These are phyloP conservation scores for Dicyrtomina minuta DNA, from an alignment of 2,888 invertebrate species.

Conservation along the genomic window DNA sequence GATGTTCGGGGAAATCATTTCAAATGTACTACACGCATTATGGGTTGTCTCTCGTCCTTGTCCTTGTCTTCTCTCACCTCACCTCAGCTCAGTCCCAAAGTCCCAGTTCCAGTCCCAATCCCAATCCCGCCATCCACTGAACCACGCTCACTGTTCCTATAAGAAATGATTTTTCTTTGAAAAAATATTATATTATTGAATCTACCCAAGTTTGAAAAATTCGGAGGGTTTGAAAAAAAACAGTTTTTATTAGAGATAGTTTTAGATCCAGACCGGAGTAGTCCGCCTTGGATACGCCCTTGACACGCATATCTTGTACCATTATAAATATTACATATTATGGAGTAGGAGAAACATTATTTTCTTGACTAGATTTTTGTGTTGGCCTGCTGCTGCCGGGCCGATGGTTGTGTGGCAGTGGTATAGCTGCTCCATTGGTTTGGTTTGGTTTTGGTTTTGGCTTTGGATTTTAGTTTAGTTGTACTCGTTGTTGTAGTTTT, in stretches of 20 bases:
- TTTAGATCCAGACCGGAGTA: conserved; percentile 4
- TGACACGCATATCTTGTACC: conserved; percentile 19
- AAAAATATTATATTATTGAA: conserved; percentile 4
- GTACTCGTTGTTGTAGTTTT: no score
- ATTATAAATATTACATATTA: not conserved
- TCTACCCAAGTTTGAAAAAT: conserved; percentile 16
- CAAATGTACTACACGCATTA: not conserved
- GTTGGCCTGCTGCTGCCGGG: no score
- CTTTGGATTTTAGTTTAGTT: no score
- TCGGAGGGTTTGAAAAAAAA: conserved; percentile 19
- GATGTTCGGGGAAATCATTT: conserved; percentile 5
- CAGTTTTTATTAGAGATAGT: no score
- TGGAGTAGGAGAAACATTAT: conserved; percentile 18
- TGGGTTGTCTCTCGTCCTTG: not conserved
- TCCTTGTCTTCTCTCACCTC: not conserved
- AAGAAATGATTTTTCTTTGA: not conserved
- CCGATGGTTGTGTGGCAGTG: no score
- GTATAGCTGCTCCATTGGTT: no score
- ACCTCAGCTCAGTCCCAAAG: no score
- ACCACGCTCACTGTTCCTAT: no score
- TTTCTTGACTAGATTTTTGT: not conserved
- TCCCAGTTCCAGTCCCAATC: no score
- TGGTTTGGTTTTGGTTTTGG: no score
- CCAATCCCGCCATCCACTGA: no score
- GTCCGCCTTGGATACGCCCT: conserved; percentile 27